These are phyloP conservation scores for Raja brachyura DNA, from an alignment of 2,113 vertebrate genomes.

Conservation along the genomic window DNA sequence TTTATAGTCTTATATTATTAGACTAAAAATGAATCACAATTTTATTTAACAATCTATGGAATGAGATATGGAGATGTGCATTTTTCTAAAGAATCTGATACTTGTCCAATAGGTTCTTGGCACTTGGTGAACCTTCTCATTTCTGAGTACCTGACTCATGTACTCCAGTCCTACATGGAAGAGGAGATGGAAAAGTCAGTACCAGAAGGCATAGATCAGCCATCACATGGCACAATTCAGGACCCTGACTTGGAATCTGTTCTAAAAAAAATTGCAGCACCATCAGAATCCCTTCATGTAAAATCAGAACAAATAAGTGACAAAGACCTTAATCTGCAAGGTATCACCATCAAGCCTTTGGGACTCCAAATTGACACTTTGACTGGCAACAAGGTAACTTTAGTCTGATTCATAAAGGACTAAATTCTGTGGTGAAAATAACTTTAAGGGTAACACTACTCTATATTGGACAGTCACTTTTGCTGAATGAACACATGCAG, in stretches of 20 bases:
- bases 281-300: conserved; percentile 35
- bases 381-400: conserved; percentile 48
- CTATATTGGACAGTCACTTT: not conserved
- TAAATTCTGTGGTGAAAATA: not conserved
- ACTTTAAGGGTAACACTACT: not conserved
- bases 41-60: not conserved
- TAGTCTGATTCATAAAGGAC: not conserved
- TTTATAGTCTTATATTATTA: not conserved
- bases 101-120: conserved; percentile 52
- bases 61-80: not conserved
- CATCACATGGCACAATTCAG: conserved; percentile 39
- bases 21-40: not conserved
- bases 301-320: conserved; percentile 42
- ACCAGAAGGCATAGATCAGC: conserved; percentile 36
- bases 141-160: conserved; percentile 54
- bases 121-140: conserved; percentile 59
- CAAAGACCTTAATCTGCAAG: conserved; percentile 30
- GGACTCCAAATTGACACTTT: conserved; percentile 45
- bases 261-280: conserved; percentile 33
- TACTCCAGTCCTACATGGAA: conserved; percentile 52
- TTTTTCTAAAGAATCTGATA: not conserved
- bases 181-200: conserved; percentile 46
- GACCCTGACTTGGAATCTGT: conserved; percentile 38
- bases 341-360: conserved; percentile 45
- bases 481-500: not conserved